A percentile compares a stretch with the other conserved stretches of the same genome.
Evolutionary conservation across 2,113 vertebrate species (phyloP).

Genomic region (Heterocephalus glaber): DNA sequence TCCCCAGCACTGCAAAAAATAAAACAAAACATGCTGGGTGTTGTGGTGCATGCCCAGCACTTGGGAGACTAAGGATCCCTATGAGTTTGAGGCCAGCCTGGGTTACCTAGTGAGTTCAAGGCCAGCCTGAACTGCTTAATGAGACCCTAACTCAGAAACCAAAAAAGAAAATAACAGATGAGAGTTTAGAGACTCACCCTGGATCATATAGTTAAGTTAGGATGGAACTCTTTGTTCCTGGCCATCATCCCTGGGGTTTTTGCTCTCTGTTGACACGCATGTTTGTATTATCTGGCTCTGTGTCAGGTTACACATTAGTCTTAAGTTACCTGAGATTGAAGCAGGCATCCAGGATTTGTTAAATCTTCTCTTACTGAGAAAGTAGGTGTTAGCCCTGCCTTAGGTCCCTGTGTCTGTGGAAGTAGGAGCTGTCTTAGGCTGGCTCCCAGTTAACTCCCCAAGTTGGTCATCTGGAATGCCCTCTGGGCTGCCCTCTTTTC

Average conservation of each 20-base stretch:
- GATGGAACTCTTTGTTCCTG: neutral
- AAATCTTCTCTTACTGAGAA: neutral
- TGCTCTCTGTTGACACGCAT: neutral
- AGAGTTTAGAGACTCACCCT: neutral
- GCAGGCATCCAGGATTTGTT: neutral
- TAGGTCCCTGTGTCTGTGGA: neutral
- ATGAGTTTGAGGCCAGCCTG: neutral
- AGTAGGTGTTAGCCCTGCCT: neutral
- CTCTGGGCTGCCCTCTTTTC: neutral
- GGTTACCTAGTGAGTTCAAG: neutral
- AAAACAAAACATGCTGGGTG: neutral
- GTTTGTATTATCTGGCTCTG: neutral
- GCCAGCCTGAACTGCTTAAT: neutral
- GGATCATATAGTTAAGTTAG: neutral
- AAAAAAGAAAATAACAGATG: neutral
- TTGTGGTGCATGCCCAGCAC: neutral
- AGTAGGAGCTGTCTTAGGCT: neutral
- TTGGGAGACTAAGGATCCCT: neutral
- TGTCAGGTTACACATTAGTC: neutral
- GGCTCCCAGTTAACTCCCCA: neutral
- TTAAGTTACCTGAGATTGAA: neutral
- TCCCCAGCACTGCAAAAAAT: neutral
- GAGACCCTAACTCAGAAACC: neutral
- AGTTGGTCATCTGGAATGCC: neutral
- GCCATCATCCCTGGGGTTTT: neutral